These are phyloP conservation scores for Syrphus vitripennis DNA, from an alignment of 2,888 invertebrate species.

Conservation along the genomic window DNA sequence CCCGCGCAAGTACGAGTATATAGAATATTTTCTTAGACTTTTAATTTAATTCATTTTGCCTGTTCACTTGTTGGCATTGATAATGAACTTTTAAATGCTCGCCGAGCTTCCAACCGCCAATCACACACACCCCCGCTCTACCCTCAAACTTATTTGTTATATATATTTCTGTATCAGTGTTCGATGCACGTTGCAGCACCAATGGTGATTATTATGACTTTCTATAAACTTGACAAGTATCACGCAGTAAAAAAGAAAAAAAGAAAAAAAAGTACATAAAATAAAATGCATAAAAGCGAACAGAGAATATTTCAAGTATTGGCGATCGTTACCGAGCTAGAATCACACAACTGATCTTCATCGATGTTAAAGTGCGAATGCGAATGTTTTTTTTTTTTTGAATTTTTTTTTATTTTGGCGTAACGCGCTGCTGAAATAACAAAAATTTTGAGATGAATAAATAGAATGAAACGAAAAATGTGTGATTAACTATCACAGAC, in stretches of 20 bases:
- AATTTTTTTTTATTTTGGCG: conserved; percentile 38
- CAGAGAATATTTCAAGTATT: background rate
- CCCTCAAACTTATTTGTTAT: background rate
- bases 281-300: background rate
- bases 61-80: conserved; percentile 65
- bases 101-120: conserved; percentile 16
- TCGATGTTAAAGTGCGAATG: conserved; percentile 27
- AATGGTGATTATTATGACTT: conserved; percentile 34
- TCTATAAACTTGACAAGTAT: conserved; percentile 29
- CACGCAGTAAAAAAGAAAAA: background rate
- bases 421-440: conserved; percentile 39
- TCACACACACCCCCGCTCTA: background rate
- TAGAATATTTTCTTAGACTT: conserved; percentile 6
- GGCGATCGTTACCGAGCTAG: conserved; percentile 24
- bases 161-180: conserved; percentile 10
- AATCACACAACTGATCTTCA: conserved; percentile 23
- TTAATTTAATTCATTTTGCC: conserved; percentile 24
- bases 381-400: background rate
- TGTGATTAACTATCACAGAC: background rate
- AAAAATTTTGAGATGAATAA: conserved; percentile 14
- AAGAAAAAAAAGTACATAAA: background rate
- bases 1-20: conserved; percentile 12
- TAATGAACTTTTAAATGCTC: conserved; percentile 66
- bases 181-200: conserved; percentile 53
- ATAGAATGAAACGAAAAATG: background rate